Evolutionary conservation across 2,888 invertebrate genomes (phyloP).

Genomic region (Ametastegia equiseti): DNA sequence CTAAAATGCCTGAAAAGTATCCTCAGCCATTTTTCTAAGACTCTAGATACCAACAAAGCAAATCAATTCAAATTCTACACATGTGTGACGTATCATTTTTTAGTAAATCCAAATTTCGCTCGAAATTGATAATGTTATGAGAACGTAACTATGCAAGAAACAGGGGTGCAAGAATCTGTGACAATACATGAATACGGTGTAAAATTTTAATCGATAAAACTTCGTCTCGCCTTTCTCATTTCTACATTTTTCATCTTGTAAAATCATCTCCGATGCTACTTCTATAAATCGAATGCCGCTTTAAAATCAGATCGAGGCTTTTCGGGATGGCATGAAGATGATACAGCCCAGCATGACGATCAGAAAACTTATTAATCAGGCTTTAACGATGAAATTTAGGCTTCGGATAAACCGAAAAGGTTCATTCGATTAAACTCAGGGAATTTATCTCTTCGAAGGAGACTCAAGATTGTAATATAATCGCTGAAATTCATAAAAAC

Average conservation of each 20-base stretch:
- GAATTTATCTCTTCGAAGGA: neutral
- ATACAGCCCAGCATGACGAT: conserved; percentile 30
- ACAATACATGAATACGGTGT: conserved; percentile 28
- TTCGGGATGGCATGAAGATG: conserved; percentile 13
- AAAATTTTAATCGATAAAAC: neutral
- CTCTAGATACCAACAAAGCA: neutral
- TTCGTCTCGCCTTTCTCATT: neutral
- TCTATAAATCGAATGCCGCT: conserved; percentile 33
- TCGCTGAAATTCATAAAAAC: neutral
- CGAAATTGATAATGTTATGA: conserved; percentile 30
- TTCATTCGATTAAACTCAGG: neutral
- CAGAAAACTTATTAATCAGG: neutral
- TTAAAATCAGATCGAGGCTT: neutral
- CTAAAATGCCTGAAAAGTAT: neutral
- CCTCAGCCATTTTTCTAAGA: conserved; percentile 2
- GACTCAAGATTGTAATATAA: neutral
- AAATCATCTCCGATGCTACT: conserved; percentile 2
- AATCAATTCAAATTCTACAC: neutral
- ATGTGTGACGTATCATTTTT: conserved; percentile 12
- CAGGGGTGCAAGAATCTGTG: conserved; percentile 7
- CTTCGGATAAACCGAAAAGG: too few species aligned
- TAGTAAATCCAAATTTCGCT: conserved; percentile 27
- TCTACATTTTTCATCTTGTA: neutral
- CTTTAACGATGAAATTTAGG: neutral
- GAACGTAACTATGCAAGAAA: conserved; percentile 40